Evolutionary conservation across 2,888 invertebrate genomes (phyloP).

Genomic region (Andricus quercusramuli): DNA sequence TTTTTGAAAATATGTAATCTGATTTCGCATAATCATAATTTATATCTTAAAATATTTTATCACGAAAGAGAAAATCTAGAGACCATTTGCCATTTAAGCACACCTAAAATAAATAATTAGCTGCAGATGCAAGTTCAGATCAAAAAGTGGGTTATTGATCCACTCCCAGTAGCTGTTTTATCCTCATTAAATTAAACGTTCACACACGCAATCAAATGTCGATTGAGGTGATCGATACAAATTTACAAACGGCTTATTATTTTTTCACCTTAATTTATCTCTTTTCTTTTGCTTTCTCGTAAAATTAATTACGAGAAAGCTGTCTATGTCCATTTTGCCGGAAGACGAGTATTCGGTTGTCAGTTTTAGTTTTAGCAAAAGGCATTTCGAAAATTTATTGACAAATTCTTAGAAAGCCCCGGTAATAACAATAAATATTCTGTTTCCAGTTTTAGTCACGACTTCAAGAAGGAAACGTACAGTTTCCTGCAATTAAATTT

Average conservation of each 20-base stretch:
- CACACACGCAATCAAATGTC: constrained; percentile 15
- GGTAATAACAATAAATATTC: constrained; percentile 13
- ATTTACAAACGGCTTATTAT: constrained; percentile 1
- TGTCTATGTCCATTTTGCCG: neutral
- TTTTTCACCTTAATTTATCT: constrained; percentile 11
- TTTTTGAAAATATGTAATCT: too few species aligned
- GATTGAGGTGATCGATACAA: constrained; percentile 19
- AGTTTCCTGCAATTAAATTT: constrained; percentile 1
- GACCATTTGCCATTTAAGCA: neutral
- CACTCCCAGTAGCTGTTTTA: constrained; percentile 22
- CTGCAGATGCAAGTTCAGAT: constrained; percentile 3
- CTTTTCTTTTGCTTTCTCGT: neutral
- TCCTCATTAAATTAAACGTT: constrained; percentile 29
- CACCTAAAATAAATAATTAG: constrained; percentile 7
- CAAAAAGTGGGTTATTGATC: constrained; percentile 38
- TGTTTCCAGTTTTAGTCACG: neutral
- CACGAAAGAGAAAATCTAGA: neutral
- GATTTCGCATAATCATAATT: too few species aligned
- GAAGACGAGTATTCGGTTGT: neutral
- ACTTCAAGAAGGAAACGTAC: neutral
- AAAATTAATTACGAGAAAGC: constrained; percentile 24
- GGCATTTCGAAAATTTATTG: constrained; percentile 12
- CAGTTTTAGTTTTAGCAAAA: neutral
- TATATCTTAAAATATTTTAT: neutral
- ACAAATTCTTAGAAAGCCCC: constrained; percentile 1